Conservation (phyloP, 2,888 invertebrate species). For the Eupithecia exiguata region DNA sequence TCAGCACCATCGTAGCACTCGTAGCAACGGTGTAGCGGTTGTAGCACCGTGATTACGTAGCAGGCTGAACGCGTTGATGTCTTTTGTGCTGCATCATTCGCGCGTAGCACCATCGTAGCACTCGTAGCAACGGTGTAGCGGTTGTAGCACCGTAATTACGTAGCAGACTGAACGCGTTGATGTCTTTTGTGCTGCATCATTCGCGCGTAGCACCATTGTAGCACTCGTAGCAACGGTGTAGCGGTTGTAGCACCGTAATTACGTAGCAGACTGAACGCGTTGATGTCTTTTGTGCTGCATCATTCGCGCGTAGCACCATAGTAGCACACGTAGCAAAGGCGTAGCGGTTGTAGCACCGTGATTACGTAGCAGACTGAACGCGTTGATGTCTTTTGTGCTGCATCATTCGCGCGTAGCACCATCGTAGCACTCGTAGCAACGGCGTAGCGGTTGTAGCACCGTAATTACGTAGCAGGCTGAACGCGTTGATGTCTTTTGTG, state of each 20-base stretch:
- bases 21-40: neutral
- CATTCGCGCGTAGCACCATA: too few species aligned
- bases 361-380: neutral
- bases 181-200: neutral
- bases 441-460: neutral
- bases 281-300: too few species aligned
- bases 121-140: slow-evolving; percentile 2
- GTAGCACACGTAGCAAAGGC: neutral
- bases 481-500: slow-evolving; percentile 21
- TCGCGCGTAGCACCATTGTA: slow-evolving; percentile 11
- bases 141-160: neutral
- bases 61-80: slow-evolving; percentile 13
- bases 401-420: slow-evolving; percentile 7
- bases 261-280: too few species aligned
- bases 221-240: slow-evolving; percentile 1
- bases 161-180: slow-evolving; percentile 11
- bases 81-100: neutral
- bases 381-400: slow-evolving; percentile 13
- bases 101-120: slow-evolving; percentile 16
- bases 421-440: slow-evolving; percentile 11
- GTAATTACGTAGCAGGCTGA: neutral
- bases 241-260: too few species aligned
- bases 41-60: neutral
- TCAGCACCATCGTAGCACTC: neutral
- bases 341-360: neutral